These are phyloP conservation scores for Suncus etruscus DNA, from an alignment of 2,113 vertebrate species.

Conservation along the genomic window DNA sequence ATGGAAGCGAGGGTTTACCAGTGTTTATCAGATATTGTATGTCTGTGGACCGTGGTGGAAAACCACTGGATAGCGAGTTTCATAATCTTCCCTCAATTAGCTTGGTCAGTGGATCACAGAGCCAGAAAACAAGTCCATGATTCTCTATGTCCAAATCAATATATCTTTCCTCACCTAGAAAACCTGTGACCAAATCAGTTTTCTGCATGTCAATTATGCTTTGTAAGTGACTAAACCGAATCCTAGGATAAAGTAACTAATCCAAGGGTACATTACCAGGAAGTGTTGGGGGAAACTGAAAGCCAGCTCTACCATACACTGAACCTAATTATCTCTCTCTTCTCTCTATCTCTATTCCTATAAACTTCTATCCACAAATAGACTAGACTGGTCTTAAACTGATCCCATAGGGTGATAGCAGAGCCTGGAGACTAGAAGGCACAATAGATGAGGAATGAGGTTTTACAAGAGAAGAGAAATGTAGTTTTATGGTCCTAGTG, in stretches of 20 bases:
- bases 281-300: background rate
- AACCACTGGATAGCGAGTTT: background rate
- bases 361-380: too few species aligned
- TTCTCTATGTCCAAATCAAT: background rate
- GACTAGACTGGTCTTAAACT: background rate
- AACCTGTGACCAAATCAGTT: background rate
- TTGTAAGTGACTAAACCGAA: background rate
- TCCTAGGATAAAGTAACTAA: background rate
- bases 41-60: too few species aligned
- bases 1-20: background rate
- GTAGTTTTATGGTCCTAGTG: background rate
- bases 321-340: background rate
- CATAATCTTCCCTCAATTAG: background rate
- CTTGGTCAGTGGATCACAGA: background rate
- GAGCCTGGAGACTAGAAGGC: background rate
- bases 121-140: background rate
- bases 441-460: background rate
- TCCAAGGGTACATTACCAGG: background rate
- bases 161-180: background rate
- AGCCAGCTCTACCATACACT: slow-evolving; percentile 12
- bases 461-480: background rate
- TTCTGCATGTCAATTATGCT: too few species aligned
- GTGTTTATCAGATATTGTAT: too few species aligned
- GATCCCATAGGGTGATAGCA: background rate
- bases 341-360: too few species aligned